These are phyloP conservation scores for Eulemur coronatus DNA, from an alignment of 2,797 vertebrate genomes.

Conservation along the genomic window DNA sequence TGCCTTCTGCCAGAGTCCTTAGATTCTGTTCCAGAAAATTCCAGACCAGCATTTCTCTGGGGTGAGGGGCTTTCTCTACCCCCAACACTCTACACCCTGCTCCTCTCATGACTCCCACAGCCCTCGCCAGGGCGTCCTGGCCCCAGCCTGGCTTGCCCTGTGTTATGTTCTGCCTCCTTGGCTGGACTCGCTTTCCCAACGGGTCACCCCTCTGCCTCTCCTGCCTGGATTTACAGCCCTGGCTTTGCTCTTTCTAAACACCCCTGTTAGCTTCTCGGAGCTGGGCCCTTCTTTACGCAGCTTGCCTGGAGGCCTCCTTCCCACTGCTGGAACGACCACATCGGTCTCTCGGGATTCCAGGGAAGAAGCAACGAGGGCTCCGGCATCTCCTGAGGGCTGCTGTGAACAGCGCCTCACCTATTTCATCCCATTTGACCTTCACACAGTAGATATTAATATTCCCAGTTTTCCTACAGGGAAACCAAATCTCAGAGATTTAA, in stretches of 20 bases:
- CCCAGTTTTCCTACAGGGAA: background rate
- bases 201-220: background rate
- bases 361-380: background rate
- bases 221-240: background rate
- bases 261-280: background rate
- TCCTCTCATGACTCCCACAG: background rate
- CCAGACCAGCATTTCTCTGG: background rate
- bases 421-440: background rate
- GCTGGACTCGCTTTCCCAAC: background rate
- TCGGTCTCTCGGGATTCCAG: background rate
- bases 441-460: background rate
- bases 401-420: background rate
- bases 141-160: background rate
- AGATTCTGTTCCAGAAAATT: background rate
- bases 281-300: background rate
- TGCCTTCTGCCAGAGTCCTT: background rate
- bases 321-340: background rate
- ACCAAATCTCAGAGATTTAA: background rate
- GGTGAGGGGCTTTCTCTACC: background rate
- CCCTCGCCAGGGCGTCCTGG: background rate
- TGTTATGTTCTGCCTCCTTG: background rate
- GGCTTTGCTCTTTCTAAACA: background rate
- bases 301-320: background rate
- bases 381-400: background rate
- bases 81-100: fast-evolving